phyloP scores from a whole-genome alignment of 2,797 vertebrate species.

The Neostethus bicornis region DNA sequence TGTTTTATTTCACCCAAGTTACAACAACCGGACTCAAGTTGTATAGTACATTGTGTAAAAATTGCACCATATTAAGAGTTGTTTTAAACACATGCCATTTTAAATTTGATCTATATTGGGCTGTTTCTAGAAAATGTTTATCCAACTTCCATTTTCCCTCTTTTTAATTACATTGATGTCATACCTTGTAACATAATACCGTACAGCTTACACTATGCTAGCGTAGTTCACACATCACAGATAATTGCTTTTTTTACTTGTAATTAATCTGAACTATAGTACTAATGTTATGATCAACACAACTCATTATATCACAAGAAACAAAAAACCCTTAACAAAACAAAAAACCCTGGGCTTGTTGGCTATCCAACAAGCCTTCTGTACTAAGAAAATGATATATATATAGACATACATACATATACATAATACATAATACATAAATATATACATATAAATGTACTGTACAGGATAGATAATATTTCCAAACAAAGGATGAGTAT shows the following conservation, averaged over 20 bases:
- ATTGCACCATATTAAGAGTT: too few species aligned
- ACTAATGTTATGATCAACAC: constrained; percentile 60
- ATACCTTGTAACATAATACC: constrained; percentile 11
- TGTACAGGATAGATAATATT: too few species aligned
- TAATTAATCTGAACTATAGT: constrained; percentile 61
- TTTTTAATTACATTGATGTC: constrained; percentile 9
- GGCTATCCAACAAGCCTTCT: constrained; percentile 7
- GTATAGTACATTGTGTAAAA: too few species aligned
- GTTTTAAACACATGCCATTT: too few species aligned
- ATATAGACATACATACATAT: too few species aligned
- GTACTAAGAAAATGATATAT: constrained; percentile 7
- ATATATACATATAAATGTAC: too few species aligned
- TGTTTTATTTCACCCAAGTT: too few species aligned
- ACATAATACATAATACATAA: too few species aligned
- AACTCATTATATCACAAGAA: constrained; percentile 54
- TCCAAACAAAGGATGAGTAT: too few species aligned
- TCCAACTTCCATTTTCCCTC: not conserved
- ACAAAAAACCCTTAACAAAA: constrained; percentile 26
- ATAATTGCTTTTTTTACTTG: constrained; percentile 58
- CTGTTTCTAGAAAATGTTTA: not conserved
- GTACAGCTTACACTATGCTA: constrained; percentile 13
- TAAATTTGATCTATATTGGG: not conserved
- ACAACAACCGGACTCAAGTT: too few species aligned
- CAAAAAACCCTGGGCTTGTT: constrained; percentile 22
- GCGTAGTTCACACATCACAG: constrained; percentile 32